Base-by-base conservation (phyloP, 2,113 vertebrate species). In the Silurus glanis region DNA sequence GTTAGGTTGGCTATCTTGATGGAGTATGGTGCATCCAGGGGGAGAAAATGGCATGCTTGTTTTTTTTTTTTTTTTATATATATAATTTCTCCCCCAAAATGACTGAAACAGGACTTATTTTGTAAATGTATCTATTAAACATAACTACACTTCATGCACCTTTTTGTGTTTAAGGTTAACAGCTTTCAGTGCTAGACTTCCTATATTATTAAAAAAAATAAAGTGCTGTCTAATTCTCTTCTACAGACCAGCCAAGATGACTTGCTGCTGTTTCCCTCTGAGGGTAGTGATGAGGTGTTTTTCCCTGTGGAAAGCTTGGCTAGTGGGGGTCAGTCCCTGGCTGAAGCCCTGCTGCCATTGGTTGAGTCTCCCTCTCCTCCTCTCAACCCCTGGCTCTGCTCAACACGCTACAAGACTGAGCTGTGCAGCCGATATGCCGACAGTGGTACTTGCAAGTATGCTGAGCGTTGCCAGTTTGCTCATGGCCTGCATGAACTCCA, bases 401-500 rank as follows among this genome's bases (percentile, higher is more conserved):
- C 94, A 86, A 95, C 94, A 19, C 94, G 94, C 89, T 96, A 96
- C 89, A 96, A 96, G 92, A 96, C 95, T 0, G 94, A 95, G 88
- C 93, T 96, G 72, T 96, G 95, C 90, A 95, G 92, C 84, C 94
- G 90, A 84, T 96, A 96, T 84, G 92, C 95, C 0, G 74, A 92
- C 0, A 83, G 89, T 0, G 95, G 94, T 0, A 85, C 88, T 55
- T 96, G 95, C 91, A 94, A 93, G 76, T 96, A 96, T 2, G 94
- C 94, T 0, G 93, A 94, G 64, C 94, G 94, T 80, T 96, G 95
- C 86, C 95, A 94, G 91, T 96, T 96, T 7, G 95, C 95, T 72
- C 95, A 96, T 0, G 95, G 95, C 85, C 93, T 96, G 23, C 93
- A 93, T 0, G 95, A 96, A 71, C 94, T 96, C n/a, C 95, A 95